Conservation (phyloP, 2,113 vertebrate species). For the Gadus macrocephalus region DNA sequence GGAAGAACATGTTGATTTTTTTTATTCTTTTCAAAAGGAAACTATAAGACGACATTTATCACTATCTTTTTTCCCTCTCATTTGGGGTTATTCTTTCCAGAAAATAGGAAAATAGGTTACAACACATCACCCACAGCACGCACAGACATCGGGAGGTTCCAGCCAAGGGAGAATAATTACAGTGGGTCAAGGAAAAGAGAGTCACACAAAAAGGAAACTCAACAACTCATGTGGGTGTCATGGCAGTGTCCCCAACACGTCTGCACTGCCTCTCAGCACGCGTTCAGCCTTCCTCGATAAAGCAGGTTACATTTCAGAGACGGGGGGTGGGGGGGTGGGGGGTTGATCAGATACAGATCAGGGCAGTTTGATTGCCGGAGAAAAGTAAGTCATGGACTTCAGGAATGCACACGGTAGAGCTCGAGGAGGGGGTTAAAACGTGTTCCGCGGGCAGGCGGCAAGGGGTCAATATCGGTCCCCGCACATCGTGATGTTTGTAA, state of each 20-base stretch:
- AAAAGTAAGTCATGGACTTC: slow-evolving; percentile 6
- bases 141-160: slow-evolving; percentile 68
- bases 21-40: slow-evolving; percentile 45
- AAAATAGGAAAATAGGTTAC: slow-evolving; percentile 41
- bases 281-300: slow-evolving; percentile 27
- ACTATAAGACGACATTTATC: slow-evolving; percentile 54
- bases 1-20: slow-evolving; percentile 59
- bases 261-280: slow-evolving; percentile 14
- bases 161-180: slow-evolving; percentile 67
- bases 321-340: slow-evolving; percentile 4
- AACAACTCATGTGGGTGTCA: slow-evolving; percentile 26
- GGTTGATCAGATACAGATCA: not conserved
- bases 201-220: slow-evolving; percentile 40
- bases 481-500: not conserved
- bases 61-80: slow-evolving; percentile 44
- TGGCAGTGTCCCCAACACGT: slow-evolving; percentile 37
- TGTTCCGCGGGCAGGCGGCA: not conserved
- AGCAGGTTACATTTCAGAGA: slow-evolving; percentile 24
- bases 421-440: slow-evolving; percentile 1
- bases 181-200: slow-evolving; percentile 53
- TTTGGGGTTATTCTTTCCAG: slow-evolving; percentile 36
- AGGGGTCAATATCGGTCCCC: not conserved
- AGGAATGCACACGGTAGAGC: not conserved
- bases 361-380: slow-evolving; percentile 1
- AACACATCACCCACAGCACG: slow-evolving; percentile 74